Evolutionary conservation across 2,888 invertebrate genomes (phyloP).

Genomic region (Lochmaea capreae): DNA sequence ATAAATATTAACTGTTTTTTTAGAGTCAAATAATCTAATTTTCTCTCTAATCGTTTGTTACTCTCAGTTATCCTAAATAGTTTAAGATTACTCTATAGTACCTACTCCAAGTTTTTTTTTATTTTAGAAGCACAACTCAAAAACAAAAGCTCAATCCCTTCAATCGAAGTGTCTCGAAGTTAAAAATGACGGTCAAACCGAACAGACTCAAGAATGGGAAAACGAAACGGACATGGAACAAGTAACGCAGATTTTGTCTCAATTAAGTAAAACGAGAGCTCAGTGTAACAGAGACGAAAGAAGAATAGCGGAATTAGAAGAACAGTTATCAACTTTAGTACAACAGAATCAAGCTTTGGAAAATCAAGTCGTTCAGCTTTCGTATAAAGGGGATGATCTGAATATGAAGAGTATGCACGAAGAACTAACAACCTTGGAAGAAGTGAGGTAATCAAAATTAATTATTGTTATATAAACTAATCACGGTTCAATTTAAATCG

Average conservation of each 20-base stretch:
- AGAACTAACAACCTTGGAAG: slow-evolving; percentile 84
- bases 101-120: background rate
- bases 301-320: slow-evolving; percentile 79
- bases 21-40: too few species aligned
- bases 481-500: too few species aligned
- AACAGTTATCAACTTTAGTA: slow-evolving; percentile 77
- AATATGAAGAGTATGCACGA: slow-evolving; percentile 87
- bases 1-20: too few species aligned
- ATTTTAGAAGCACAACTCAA: background rate
- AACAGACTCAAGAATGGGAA: slow-evolving; percentile 36
- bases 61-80: too few species aligned
- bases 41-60: too few species aligned
- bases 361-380: slow-evolving; percentile 75
- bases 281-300: slow-evolving; percentile 74
- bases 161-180: slow-evolving; percentile 11
- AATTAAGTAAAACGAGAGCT: slow-evolving; percentile 72
- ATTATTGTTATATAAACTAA: too few species aligned
- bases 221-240: slow-evolving; percentile 59
- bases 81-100: too few species aligned
- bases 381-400: slow-evolving; percentile 71
- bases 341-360: slow-evolving; percentile 79
- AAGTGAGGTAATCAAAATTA: slow-evolving; percentile 75
- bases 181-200: slow-evolving; percentile 9
- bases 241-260: slow-evolving; percentile 71
- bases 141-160: slow-evolving; percentile 7